These are phyloP conservation scores for Hoplias malabaricus DNA, from an alignment of 2,113 vertebrate species.

Conservation along the genomic window DNA sequence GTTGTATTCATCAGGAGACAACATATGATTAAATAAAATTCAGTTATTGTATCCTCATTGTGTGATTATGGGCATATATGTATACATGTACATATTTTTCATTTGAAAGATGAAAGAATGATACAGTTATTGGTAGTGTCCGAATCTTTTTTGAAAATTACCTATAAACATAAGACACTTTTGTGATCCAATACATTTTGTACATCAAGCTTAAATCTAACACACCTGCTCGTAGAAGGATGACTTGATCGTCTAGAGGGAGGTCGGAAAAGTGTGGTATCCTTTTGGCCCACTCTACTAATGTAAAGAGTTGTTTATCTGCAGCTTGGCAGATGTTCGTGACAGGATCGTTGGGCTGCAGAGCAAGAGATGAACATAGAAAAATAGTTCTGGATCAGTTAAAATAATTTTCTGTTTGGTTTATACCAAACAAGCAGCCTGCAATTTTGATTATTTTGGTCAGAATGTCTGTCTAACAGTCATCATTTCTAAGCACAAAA, in stretches of 20 bases:
- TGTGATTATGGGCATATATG: too few relatives aligned
- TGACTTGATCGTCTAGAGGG: slow-evolving; percentile 90
- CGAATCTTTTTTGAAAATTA: too few relatives aligned
- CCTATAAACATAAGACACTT: too few relatives aligned
- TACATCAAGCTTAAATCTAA: too few relatives aligned
- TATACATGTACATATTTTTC: too few relatives aligned
- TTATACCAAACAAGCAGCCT: neutral
- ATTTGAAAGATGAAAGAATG: too few relatives aligned
- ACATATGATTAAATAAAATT: too few relatives aligned
- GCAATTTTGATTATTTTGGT: neutral
- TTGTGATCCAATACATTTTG: too few relatives aligned
- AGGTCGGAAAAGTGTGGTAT: slow-evolving; percentile 91
- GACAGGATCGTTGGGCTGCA: slow-evolving; percentile 87
- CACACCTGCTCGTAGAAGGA: slow-evolving; percentile 82
- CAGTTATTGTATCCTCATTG: too few relatives aligned
- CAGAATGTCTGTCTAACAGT: neutral
- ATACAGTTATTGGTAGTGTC: too few relatives aligned
- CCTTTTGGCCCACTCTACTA: slow-evolving; percentile 92
- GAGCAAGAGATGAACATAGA: slow-evolving; percentile 7
- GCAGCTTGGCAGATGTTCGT: slow-evolving; percentile 94
- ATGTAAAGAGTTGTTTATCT: slow-evolving; percentile 90
- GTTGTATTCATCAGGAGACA: too few relatives aligned
- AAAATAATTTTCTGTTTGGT: neutral
- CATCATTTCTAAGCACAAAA: neutral
- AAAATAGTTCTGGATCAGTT: slow-evolving; percentile 9